These are phyloP conservation scores for Scotopteryx bipunctaria DNA, from an alignment of 2,888 invertebrate species.

Conservation along the genomic window DNA sequence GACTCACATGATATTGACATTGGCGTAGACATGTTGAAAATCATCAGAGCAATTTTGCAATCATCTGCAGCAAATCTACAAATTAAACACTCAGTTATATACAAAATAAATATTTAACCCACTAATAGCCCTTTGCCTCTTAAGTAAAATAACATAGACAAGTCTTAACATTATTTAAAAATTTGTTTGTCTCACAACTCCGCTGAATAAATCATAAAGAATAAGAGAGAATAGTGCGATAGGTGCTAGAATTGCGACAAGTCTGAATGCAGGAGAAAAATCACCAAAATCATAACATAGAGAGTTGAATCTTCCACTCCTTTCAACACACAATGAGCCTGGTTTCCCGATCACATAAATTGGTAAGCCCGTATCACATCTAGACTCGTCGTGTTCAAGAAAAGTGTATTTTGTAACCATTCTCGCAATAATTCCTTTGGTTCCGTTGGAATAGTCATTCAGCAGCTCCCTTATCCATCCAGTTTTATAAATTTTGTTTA, in stretches of 20 bases:
- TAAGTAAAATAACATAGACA: background rate
- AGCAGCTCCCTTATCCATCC: conserved; percentile 49
- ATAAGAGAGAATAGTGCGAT: conserved; percentile 68
- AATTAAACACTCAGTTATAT: background rate
- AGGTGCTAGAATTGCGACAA: conserved; percentile 68
- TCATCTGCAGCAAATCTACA: background rate
- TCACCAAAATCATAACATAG: conserved; percentile 69
- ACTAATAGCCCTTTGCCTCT: background rate
- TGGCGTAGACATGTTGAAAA: conserved; percentile 26
- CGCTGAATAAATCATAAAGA: conserved; percentile 71
- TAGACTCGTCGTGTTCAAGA: conserved; percentile 50
- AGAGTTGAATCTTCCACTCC: conserved; percentile 55
- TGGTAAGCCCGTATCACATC: conserved; percentile 60
- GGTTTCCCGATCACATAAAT: conserved; percentile 61
- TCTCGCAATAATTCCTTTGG: conserved; percentile 55
- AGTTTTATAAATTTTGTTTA: conserved; percentile 53
- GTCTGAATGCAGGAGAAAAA: conserved; percentile 65
- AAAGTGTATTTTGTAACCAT: conserved; percentile 65
- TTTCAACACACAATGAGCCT: conserved; percentile 61
- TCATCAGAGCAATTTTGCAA: background rate
- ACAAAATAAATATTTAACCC: conserved; percentile 1
- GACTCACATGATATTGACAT: conserved; percentile 35
- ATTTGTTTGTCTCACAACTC: conserved; percentile 69
- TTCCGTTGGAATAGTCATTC: conserved; percentile 50
- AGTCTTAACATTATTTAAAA: conserved; percentile 37